phyloP scores from a whole-genome alignment of 2,113 vertebrate species.

The Eulemur macaco region DNA sequence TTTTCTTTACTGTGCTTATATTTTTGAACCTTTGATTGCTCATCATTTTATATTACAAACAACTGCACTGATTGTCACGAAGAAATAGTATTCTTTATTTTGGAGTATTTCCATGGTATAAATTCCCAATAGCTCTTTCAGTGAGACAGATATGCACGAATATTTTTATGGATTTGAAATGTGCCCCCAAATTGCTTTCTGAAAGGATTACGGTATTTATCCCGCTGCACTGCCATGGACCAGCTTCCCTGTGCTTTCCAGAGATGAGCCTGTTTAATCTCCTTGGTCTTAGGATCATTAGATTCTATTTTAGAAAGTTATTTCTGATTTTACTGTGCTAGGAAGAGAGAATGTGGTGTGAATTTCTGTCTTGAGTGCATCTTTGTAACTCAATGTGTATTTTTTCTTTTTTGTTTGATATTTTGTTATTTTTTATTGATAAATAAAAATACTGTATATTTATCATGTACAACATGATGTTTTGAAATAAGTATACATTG shows the following conservation, averaged over 20 bases:
- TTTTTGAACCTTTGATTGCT: background rate
- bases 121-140: background rate
- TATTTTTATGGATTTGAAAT: background rate
- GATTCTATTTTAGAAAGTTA: background rate
- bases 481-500: background rate
- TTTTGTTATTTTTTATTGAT: background rate
- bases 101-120: background rate
- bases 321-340: background rate
- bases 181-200: background rate
- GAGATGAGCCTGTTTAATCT: background rate
- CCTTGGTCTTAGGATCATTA: background rate
- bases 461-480: background rate
- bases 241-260: background rate
- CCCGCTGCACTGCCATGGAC: rapidly evolving
- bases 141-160: background rate
- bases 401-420: background rate
- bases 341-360: background rate
- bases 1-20: background rate
- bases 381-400: background rate
- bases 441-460: background rate
- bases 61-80: background rate
- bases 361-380: background rate
- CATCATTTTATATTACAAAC: background rate
- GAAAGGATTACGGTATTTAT: background rate
- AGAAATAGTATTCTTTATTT: background rate